Base-by-base conservation (phyloP, 2,113 vertebrate genomes). In the Grus americana region DNA sequence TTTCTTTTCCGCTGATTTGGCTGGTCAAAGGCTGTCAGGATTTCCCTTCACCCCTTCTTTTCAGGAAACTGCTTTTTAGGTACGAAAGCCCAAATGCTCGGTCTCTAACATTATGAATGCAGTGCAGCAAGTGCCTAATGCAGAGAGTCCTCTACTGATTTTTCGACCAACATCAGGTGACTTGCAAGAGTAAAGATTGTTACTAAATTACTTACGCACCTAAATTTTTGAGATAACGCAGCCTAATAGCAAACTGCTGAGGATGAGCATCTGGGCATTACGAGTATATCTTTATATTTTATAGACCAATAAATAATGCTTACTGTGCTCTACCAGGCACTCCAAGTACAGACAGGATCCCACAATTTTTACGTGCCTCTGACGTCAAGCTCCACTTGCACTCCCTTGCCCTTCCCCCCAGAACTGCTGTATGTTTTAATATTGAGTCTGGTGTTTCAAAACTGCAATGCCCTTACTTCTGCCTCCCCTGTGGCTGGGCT, bases 221-320 rank as follows among this genome's bases (percentile, higher is more conserved):
- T 80, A 24, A 5, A 21, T 58, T 44, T 42, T 17, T 34, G 22
- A 40, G 40, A 13, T 30, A 49, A 61, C 3, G n/a, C 8, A 26
- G 7, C 0, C 0, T 54, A 30, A 36, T 5, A 80, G 44, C 32
- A 62, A 71, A 76, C 14, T 40, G 11, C 38, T 16, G 34, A 82
- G 21, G 20, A 17, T n/a, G 47, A 72, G 7, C 24, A 74, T 50
- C 12, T 7, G 10, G 4, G 22, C 40, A 34, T 8, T 74, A 61
- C 12, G 11, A 5, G 8, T 10, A 61, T 3, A 36, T 8, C 20
- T 49, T 83, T 27, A 17, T 24, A 22, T 7, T 58, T 72, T 85
- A 38, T 30, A 78, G 27, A 67, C 10, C 19, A 47, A 36, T 16
- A 74, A 68, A 52, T 15, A 84, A 55, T 19, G 22, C 44, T 76